Conservation (phyloP, 2,797 vertebrate genomes). For the Clarias platycephalus region DNA sequence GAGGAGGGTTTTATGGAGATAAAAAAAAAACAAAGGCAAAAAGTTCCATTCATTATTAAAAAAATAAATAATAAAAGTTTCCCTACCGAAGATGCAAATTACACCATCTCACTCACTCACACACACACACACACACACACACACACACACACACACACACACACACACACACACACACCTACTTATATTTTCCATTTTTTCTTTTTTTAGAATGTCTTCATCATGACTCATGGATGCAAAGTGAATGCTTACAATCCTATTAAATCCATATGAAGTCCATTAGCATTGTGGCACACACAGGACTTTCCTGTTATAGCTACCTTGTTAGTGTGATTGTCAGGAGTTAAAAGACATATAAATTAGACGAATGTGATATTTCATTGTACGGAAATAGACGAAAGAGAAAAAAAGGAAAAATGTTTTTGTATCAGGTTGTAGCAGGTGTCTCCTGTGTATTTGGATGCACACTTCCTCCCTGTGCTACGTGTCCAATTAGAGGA, state of each 20-base stretch:
- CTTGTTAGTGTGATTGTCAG: neutral
- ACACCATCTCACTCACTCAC: neutral
- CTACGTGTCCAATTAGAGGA: slow-evolving; percentile 59
- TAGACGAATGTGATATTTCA: neutral
- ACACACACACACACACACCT: neutral
- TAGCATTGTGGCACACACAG: neutral
- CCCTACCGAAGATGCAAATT: slow-evolving; percentile 31
- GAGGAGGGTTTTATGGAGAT: slow-evolving; percentile 66
- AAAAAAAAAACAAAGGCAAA: slow-evolving; percentile 43
- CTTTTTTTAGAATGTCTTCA: neutral
- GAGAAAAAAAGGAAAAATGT: neutral
- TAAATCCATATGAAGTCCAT: neutral
- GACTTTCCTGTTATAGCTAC: neutral
- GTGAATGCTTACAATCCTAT: neutral
- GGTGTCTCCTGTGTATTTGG: slow-evolving; percentile 61
- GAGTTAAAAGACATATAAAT: neutral
- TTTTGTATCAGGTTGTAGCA: slow-evolving; percentile 33
- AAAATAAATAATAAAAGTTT: slow-evolving; percentile 48
- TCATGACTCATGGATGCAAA: neutral
- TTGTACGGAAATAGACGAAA: slow-evolving; percentile 3
- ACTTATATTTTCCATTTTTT: neutral
- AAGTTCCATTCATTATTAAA: slow-evolving; percentile 56
- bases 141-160: neutral
- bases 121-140: neutral
- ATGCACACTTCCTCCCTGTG: slow-evolving; percentile 53